Evolutionary conservation across 2,113 vertebrate genomes (phyloP), one percentile per base, ranked within the genome.

Genomic region (Dendropsophus ebraccatus): DNA sequence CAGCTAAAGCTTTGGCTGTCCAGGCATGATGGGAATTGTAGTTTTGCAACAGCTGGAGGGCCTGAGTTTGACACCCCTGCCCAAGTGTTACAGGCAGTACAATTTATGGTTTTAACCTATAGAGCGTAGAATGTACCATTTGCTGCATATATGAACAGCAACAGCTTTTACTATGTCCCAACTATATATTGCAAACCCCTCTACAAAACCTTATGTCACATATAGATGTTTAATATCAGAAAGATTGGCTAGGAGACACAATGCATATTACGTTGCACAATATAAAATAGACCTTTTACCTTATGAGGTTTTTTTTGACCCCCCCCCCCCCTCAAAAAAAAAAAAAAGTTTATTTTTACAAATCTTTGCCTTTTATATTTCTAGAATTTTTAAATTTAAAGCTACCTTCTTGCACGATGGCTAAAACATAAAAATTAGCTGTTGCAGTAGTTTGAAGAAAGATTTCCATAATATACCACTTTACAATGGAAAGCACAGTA

Each of bases 401-500:
- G 12, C 13, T 41, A 37, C 32, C n/a, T 17, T 79, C 41, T 79
- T 79, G 32, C 4, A 79, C 23, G 19, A 23, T 50, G 14, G 52
- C 76, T n/a, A 37, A 19, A 35, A 21, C 19, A 14, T 30, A 25
- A 35, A 60, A 30, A 21, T 11, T 19, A 58, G 35, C 82, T 30
- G 35, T n/a, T 7, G 41, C 52, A 41, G 50, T 83, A 19, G 30
- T 74, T 25, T 14, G 13, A 73, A 49, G 45, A 35, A 76, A 86
- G 0, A 75, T 60, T 72, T 83, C 3, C 6, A 19, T 86, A 65
- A 41, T 65, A 25, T 65, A 28, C 74, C 88, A 85, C 85, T 73
- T n/a, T 82, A 82, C 88, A 90, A 81, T 86, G 84, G 88, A 84
- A 88, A 89, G 89, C 89, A 88, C 89, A 82, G 1, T 47, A 37